Percentiles rank a stretch among this genome's conserved stretches.
These are phyloP conservation scores for Chionomys nivalis DNA, from an alignment of 2,113 vertebrate genomes.

Conservation along the genomic window DNA sequence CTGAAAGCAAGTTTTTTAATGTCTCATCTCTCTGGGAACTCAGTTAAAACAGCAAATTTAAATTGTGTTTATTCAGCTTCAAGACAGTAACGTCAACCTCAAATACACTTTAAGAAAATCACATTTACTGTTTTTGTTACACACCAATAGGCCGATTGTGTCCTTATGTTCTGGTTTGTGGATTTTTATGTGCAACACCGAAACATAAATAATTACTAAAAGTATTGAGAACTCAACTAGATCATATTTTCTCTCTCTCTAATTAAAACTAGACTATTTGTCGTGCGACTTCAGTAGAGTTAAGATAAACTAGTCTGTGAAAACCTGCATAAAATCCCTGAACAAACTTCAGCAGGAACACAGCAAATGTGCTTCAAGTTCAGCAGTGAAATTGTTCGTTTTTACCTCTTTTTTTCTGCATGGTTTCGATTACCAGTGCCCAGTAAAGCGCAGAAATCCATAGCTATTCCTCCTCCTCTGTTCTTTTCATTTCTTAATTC, in stretches of 20 bases:
- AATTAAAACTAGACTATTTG: slow-evolving; percentile 30
- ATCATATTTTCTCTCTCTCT: neutral
- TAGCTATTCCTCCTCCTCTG: slow-evolving; percentile 6
- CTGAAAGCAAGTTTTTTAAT: neutral
- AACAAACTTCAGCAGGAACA: neutral
- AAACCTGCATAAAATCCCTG: slow-evolving; percentile 13
- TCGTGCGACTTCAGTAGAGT: neutral
- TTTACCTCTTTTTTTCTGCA: slow-evolving; percentile 27
- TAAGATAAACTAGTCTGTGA: slow-evolving; percentile 29
- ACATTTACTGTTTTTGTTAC: slow-evolving; percentile 49
- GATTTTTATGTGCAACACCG: slow-evolving; percentile 25
- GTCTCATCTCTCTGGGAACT: neutral
- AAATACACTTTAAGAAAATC: slow-evolving; percentile 37
- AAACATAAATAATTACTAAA: slow-evolving; percentile 38
- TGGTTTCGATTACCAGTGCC: slow-evolving; percentile 3
- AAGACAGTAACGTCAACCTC: slow-evolving; percentile 4
- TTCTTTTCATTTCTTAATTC: slow-evolving; percentile 45
- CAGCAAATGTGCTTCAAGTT: neutral
- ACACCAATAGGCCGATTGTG: neutral
- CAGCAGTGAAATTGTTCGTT: neutral
- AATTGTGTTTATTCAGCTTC: slow-evolving; percentile 48
- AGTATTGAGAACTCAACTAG: slow-evolving; percentile 40
- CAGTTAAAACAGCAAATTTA: slow-evolving; percentile 40
- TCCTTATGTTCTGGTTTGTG: neutral
- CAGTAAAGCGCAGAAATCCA: neutral